phyloP scores from a whole-genome alignment of 2,888 invertebrate species.

The Geophilus truncorum region DNA sequence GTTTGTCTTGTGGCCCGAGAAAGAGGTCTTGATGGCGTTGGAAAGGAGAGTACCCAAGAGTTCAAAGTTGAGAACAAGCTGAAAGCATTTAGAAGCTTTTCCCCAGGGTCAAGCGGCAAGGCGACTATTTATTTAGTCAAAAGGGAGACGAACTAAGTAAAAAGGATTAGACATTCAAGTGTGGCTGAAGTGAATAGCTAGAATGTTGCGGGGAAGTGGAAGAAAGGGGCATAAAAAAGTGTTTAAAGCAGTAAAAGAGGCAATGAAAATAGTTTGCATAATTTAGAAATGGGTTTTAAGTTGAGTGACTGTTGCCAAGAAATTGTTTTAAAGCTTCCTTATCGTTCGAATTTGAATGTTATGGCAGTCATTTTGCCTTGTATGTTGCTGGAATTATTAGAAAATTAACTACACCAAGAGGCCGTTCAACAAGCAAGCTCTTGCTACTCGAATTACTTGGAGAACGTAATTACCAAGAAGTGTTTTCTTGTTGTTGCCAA shows the following conservation, averaged over 20 bases:
- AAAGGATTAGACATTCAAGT: not conserved
- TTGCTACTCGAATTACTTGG: not conserved
- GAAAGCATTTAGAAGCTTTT: constrained; percentile 5
- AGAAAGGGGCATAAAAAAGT: not conserved
- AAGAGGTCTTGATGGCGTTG: not conserved
- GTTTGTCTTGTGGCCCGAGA: not conserved
- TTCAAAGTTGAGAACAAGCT: constrained; percentile 18
- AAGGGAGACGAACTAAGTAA: not conserved
- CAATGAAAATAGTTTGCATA: constrained; percentile 27
- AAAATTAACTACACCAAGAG: constrained; percentile 10
- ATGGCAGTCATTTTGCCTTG: not conserved
- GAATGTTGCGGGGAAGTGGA: not conserved
- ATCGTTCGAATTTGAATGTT: constrained; percentile 21
- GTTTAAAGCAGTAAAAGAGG: not conserved
- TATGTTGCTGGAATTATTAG: not conserved
- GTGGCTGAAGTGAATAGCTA: not conserved
- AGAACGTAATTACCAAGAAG: constrained; percentile 3
- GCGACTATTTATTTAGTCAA: not conserved
- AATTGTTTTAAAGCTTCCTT: constrained; percentile 22
- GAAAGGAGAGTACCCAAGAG: not conserved
- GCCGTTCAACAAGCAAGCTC: constrained; percentile 3
- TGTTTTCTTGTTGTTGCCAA: not conserved
- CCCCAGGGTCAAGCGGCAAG: not conserved
- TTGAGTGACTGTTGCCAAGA: constrained; percentile 18
- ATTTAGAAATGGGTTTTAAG: constrained; percentile 18